A percentile compares a stretch with the other conserved stretches of the same genome.
Conservation (phyloP, 1,140 invertebrate genomes). For the Medauroidea extradentata region DNA sequence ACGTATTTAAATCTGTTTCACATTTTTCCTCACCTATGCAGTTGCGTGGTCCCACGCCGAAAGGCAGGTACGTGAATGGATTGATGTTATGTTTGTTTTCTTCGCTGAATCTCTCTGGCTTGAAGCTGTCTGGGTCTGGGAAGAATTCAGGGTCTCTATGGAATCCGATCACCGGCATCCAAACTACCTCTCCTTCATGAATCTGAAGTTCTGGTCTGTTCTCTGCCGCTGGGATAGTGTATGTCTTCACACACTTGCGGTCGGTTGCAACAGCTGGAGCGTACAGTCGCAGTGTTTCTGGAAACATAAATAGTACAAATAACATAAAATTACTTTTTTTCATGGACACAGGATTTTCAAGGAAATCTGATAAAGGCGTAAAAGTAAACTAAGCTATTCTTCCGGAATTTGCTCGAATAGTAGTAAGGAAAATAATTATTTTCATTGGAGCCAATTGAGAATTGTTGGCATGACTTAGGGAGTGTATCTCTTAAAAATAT, state of each 20-base stretch:
- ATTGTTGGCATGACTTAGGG: too few relatives aligned
- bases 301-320: too few relatives aligned
- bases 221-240: constrained; percentile 27
- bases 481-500: too few relatives aligned
- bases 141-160: constrained; percentile 31
- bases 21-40: constrained; percentile 50
- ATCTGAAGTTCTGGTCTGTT: background rate
- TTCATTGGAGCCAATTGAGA: too few relatives aligned
- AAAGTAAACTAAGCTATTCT: too few relatives aligned
- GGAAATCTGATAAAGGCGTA: too few relatives aligned
- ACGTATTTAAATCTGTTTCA: too few relatives aligned
- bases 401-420: too few relatives aligned
- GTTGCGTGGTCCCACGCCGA: constrained; percentile 52
- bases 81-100: constrained; percentile 35
- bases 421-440: too few relatives aligned
- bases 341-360: too few relatives aligned
- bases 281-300: constrained; percentile 37
- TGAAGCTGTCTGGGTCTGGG: constrained; percentile 25
- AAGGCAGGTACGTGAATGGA: constrained; percentile 47
- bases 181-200: background rate
- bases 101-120: constrained; percentile 53
- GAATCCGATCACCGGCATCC: background rate
- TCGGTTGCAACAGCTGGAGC: constrained; percentile 32
- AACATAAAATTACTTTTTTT: too few relatives aligned
- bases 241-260: constrained; percentile 38